Conservation (phyloP, 2,113 vertebrate species). For the Podocnemis expansa region DNA sequence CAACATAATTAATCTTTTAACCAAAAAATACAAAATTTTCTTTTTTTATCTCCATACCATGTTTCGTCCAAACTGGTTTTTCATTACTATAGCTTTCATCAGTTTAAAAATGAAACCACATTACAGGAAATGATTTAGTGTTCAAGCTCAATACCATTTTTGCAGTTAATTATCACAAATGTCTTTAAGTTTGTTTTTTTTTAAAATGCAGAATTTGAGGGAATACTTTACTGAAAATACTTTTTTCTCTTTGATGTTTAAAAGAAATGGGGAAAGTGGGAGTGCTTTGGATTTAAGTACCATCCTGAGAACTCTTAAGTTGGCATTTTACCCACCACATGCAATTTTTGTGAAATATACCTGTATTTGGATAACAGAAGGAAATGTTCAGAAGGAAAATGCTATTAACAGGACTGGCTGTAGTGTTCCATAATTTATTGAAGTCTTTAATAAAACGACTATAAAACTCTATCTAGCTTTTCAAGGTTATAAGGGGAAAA, state of each 20-base stretch:
- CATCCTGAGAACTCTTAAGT: neutral
- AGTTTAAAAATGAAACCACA: conserved; percentile 47
- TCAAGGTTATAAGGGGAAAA: conserved; percentile 42
- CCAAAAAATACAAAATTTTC: conserved; percentile 22
- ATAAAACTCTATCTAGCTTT: conserved; percentile 25
- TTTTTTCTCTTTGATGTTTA: neutral
- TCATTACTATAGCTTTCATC: conserved; percentile 67
- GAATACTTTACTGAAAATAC: neutral
- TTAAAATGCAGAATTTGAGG: neutral
- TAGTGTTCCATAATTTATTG: conserved; percentile 38
- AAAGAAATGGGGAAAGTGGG: neutral
- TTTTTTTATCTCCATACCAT: conserved; percentile 46
- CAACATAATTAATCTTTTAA: conserved; percentile 55
- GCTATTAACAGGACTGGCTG: conserved; percentile 27
- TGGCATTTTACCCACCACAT: neutral
- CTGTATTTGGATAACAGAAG: neutral
- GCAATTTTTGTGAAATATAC: neutral
- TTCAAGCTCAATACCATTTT: conserved; percentile 16
- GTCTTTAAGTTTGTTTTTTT: neutral
- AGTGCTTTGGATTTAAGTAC: neutral
- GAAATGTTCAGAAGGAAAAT: conserved; percentile 19
- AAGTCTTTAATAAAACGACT: conserved; percentile 48
- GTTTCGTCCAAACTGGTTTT: conserved; percentile 59
- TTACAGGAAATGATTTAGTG: conserved; percentile 62
- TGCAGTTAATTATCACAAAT: conserved; percentile 15